These are phyloP conservation scores for Seladonia tumulorum DNA, from an alignment of 2,888 invertebrate genomes.

Conservation along the genomic window DNA sequence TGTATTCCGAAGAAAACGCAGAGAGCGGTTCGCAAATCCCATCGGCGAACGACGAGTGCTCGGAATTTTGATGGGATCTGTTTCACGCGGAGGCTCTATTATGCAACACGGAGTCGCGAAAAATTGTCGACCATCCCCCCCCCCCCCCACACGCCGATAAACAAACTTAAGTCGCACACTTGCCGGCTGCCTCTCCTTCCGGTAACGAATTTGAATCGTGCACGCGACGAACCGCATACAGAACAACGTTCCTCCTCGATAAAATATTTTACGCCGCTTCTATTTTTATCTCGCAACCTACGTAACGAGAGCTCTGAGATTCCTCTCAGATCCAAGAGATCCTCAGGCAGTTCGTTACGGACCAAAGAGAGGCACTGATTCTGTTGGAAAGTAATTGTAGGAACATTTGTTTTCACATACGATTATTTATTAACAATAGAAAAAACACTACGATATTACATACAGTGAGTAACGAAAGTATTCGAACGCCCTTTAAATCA, in stretches of 20 bases:
- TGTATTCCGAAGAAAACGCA: conserved; percentile 24
- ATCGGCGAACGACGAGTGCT: conserved; percentile 45
- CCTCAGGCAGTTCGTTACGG: not conserved
- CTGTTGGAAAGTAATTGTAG: too few relatives aligned
- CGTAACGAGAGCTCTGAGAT: not conserved
- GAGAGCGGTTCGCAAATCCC: conserved; percentile 50
- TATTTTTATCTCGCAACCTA: not conserved
- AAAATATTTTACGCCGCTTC: not conserved
- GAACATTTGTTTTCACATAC: too few relatives aligned
- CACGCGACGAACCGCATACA: not conserved
- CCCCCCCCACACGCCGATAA: too few relatives aligned
- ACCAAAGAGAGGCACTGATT: not conserved
- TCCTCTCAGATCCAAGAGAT: not conserved
- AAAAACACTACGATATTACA: too few relatives aligned
- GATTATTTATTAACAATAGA: too few relatives aligned
- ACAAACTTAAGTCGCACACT: conserved; percentile 26
- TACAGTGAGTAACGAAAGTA: too few relatives aligned
- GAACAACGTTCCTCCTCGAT: not conserved
- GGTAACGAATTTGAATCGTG: conserved; percentile 20
- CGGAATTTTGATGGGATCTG: conserved; percentile 62
- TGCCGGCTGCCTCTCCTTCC: not conserved
- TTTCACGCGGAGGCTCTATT: conserved; percentile 35
- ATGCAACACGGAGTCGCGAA: conserved; percentile 38
- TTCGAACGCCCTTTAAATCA: too few relatives aligned
- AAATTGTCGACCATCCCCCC: conserved; percentile 34